Conservation (phyloP, 1,140 invertebrate species). For the Drosophila pruinosa region DNA sequence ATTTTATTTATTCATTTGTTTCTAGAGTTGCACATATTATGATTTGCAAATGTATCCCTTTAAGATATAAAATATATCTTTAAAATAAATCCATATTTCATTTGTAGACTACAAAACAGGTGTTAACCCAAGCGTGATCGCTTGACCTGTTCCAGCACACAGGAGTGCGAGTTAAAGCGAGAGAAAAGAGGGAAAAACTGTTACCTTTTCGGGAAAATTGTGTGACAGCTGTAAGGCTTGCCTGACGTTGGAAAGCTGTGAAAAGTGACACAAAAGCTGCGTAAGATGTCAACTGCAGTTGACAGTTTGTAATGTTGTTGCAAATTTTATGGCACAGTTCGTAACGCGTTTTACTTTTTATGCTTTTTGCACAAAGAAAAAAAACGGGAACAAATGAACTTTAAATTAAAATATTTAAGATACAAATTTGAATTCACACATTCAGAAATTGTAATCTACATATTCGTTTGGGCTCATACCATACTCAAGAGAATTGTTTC, state of each 20-base stretch:
- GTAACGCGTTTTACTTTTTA: background rate
- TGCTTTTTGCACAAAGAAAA: background rate
- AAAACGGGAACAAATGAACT: background rate
- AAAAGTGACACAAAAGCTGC: conserved; percentile 59
- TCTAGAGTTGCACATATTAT: too few relatives aligned
- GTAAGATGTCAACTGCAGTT: conserved; percentile 66
- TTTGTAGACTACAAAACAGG: background rate
- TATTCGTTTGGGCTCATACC: too few relatives aligned
- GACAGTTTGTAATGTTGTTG: conserved; percentile 17
- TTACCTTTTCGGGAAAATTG: background rate
- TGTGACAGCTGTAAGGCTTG: conserved; percentile 16
- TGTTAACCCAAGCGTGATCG: background rate
- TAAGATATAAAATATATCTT: too few relatives aligned
- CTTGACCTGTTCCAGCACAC: background rate
- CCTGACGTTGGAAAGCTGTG: conserved; percentile 30
- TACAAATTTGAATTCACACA: too few relatives aligned
- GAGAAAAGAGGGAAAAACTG: background rate
- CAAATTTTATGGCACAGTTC: conserved; percentile 18
- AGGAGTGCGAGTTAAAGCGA: too few relatives aligned
- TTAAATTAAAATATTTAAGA: too few relatives aligned
- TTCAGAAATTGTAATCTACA: too few relatives aligned
- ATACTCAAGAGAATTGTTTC: background rate
- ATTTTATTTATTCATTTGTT: too few relatives aligned
- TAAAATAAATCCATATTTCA: too few relatives aligned
- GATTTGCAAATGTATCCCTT: too few relatives aligned